Base-by-base conservation (phyloP, 1,140 invertebrate species). In the Trichonephila clavata region DNA sequence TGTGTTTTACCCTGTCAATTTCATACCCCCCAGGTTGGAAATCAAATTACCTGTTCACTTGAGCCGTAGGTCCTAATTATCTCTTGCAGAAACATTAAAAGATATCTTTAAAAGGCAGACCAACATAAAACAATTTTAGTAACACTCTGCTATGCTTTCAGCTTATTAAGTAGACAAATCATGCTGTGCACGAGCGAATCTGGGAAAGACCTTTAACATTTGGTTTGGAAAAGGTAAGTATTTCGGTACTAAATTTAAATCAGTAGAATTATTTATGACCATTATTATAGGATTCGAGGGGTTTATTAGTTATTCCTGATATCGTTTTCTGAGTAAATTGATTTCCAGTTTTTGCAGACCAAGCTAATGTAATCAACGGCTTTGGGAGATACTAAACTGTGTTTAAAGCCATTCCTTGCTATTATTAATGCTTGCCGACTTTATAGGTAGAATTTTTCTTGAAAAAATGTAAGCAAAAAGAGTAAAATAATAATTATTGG, bases 161-260 rank as follows among this genome's bases (percentile, higher is more conserved):
- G 71, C 71, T 77, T 77, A 77, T 77, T 77, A 77, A 77, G 16
- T 27, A 77, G 71, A 77, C 71, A 77, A 77, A 77, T 77, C 71
- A 77, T 77, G 71, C 32, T 77, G 71, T 77, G 71, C 71, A 77
- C 71, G 71, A 77, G 27, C 71, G 71, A 39, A 18, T 77, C 71
- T 27, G 32, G 32, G 14, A 27, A 77, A 39, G 71, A 77, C 71
- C 71, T 77, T 77, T 77, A 77, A 77, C 71, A 77, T 77, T 77
- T 77, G 71, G 71, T 77, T 77, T 77, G 71, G 65, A 68, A 50
- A 50, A 13, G n/a, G 65, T 24, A 68, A n/a, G 65, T 68, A 68
- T 68, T 68, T 68, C 65, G 65, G 71, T 16, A 77, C 71, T 77
- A 77, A n/a, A n/a, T 77, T 77, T 77, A 77, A 77, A 77, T 77